Percentiles rank a stretch among this genome's conserved stretches.
Evolutionary conservation across 1,140 invertebrate genomes (phyloP).

Genomic region (Ceratoteleas bidentatus): DNA sequence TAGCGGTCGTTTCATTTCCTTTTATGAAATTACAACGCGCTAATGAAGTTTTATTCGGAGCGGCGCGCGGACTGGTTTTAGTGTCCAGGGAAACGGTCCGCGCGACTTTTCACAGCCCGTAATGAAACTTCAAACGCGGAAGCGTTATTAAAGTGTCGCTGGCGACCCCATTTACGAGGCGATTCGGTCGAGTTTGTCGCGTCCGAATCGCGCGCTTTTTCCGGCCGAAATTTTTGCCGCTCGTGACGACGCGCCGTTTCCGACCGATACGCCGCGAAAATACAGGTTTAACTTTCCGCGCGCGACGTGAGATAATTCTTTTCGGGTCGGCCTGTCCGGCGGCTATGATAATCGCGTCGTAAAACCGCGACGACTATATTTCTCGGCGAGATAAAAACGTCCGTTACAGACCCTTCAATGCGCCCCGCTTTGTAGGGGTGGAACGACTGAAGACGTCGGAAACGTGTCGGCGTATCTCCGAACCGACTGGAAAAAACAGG

Average conservation of each 20-base stretch:
- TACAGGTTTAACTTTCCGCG: constrained; percentile 14
- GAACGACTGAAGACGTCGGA: too few relatives aligned
- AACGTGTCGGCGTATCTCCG: too few relatives aligned
- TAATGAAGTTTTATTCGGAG: constrained; percentile 50
- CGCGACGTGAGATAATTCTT: constrained; percentile 24
- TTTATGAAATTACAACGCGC: constrained; percentile 41
- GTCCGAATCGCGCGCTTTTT: constrained; percentile 4
- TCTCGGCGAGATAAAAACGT: constrained; percentile 32
- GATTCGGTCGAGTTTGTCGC: background rate
- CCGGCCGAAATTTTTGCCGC: background rate
- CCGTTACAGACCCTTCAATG: background rate
- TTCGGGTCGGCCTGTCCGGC: constrained; percentile 16
- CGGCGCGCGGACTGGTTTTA: constrained; percentile 7
- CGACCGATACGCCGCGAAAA: too few relatives aligned
- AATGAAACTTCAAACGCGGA: constrained; percentile 43
- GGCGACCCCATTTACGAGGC: constrained; percentile 1
- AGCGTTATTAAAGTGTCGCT: constrained; percentile 45
- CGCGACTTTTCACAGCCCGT: constrained; percentile 17
- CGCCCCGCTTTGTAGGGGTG: too few relatives aligned
- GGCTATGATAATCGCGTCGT: constrained; percentile 20
- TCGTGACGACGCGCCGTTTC: background rate
- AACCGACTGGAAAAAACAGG: too few relatives aligned
- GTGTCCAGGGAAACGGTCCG: constrained; percentile 21
- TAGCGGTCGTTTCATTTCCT: constrained; percentile 48
- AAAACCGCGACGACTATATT: constrained; percentile 22